phyloP scores from a whole-genome alignment of 2,113 vertebrate species.

The Lagopus muta region DNA sequence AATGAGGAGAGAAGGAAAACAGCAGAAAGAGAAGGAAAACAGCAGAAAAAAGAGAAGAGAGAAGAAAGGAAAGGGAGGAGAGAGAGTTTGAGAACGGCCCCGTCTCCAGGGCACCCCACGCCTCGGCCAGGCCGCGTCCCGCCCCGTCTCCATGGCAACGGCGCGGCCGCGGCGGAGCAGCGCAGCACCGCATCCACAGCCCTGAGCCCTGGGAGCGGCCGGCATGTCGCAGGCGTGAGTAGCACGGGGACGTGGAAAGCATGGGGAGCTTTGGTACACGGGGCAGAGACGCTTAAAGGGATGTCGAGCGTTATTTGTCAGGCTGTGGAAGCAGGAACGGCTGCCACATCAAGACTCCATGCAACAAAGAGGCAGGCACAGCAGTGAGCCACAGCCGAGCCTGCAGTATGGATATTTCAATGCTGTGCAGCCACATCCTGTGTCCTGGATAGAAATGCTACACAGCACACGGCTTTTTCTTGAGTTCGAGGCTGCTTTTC shows the following conservation, averaged over 20 bases:
- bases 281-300: not conserved
- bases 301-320: not conserved
- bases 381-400: not conserved
- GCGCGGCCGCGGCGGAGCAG: not conserved
- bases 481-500: not conserved
- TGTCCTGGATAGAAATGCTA: not conserved
- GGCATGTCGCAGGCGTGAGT: conserved; percentile 74
- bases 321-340: not conserved
- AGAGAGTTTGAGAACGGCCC: no score
- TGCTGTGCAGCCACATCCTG: not conserved
- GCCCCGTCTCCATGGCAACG: conserved; percentile 53
- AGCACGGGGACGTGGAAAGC: not conserved
- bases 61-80: not conserved
- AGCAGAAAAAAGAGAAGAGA: not conserved
- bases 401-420: not conserved
- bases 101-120: no score
- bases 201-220: not conserved
- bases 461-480: not conserved
- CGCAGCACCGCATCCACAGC: not conserved
- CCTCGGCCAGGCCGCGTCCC: not conserved
- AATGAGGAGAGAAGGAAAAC: not conserved
- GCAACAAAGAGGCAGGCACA: not conserved
- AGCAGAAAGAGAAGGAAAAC: not conserved
- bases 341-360: not conserved
- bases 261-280: not conserved